phyloP scores from a whole-genome alignment of 92 coral and sea anemone genomes.

The Palythoa caribaeorum region DNA sequence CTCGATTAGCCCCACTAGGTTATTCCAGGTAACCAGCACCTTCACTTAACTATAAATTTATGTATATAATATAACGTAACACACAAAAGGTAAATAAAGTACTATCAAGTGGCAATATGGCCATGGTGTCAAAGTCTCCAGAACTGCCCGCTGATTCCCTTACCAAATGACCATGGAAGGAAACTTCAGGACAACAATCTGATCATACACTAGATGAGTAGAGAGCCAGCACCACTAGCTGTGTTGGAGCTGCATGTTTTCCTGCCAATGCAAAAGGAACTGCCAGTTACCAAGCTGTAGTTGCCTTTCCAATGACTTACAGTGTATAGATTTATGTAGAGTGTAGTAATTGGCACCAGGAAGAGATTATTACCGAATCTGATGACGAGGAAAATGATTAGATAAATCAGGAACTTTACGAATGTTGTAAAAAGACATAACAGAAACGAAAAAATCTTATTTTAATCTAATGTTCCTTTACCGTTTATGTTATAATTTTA shows the following conservation, averaged over 20 bases:
- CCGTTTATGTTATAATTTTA: background rate
- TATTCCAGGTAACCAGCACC: no score
- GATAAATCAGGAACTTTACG: no score
- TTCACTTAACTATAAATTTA: no score
- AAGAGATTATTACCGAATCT: background rate
- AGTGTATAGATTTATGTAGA: background rate
- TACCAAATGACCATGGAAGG: no score
- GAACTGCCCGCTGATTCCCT: no score
- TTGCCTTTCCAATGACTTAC: background rate
- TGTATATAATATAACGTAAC: no score
- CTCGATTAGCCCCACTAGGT: no score
- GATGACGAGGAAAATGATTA: background rate
- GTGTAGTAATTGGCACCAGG: background rate
- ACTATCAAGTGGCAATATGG: no score
- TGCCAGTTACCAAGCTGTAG: background rate
- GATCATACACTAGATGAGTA: background rate
- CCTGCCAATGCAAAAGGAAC: background rate
- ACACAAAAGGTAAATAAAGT: no score
- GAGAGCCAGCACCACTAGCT: background rate
- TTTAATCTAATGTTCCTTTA: background rate
- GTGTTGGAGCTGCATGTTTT: background rate
- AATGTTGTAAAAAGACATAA: no score
- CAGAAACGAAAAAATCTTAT: no score
- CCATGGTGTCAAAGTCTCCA: no score
- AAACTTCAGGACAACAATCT: background rate